Conservation (phyloP, 1,140 invertebrate species). For the Theocolax elegans region DNA sequence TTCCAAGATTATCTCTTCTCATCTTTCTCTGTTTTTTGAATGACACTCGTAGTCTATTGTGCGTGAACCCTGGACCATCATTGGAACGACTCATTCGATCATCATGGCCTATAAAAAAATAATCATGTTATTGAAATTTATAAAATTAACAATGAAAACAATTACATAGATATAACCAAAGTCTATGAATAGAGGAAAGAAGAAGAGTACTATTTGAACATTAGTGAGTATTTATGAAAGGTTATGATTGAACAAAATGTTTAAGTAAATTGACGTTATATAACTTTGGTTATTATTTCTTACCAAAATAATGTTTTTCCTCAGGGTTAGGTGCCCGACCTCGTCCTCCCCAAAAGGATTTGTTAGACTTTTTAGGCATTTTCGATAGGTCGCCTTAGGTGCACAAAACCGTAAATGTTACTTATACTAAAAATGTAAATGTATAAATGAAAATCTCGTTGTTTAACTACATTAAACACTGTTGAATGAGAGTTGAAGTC, state of each 20-base stretch:
- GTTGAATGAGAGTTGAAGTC: too few relatives aligned
- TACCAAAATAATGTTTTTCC: constrained; percentile 50
- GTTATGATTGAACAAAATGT: background rate
- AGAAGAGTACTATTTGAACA: background rate
- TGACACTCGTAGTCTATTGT: constrained; percentile 50
- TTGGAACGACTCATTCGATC: constrained; percentile 46
- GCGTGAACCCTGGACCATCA: constrained; percentile 15
- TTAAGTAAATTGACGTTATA: background rate
- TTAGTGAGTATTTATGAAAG: too few relatives aligned
- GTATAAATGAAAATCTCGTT: background rate
- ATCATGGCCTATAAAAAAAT: constrained; percentile 49
- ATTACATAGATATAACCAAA: background rate
- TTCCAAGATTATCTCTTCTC: constrained; percentile 25
- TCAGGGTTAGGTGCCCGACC: constrained; percentile 31
- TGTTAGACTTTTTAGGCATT: constrained; percentile 48
- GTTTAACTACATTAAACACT: background rate
- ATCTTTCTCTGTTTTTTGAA: constrained; percentile 48
- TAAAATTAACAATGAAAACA: background rate
- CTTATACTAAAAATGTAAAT: background rate
- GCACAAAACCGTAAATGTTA: background rate
- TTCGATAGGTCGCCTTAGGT: background rate
- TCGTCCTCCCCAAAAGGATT: constrained; percentile 41
- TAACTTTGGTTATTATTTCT: background rate
- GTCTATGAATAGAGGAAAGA: background rate
- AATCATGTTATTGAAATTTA: background rate